phyloP scores from a whole-genome alignment of 2,113 vertebrate species.

The Lepus europaeus region DNA sequence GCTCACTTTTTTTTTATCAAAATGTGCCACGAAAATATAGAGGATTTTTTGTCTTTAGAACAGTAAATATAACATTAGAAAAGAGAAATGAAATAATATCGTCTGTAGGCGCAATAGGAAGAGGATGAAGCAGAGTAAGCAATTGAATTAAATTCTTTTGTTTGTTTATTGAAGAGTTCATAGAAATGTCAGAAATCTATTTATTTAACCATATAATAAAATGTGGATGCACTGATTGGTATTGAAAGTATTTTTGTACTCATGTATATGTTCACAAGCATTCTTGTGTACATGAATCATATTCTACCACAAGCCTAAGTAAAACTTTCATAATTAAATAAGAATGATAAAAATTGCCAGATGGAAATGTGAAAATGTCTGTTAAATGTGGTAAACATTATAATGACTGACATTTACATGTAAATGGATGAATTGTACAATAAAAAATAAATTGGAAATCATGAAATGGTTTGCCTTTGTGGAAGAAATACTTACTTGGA shows the following conservation, averaged over 20 bases:
- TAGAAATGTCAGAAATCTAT: not conserved
- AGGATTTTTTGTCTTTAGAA: not conserved
- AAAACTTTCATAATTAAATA: slow-evolving; percentile 9
- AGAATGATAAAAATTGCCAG: not conserved
- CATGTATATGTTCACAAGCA: not conserved
- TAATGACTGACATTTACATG: not conserved
- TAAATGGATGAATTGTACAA: not conserved
- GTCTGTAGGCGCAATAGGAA: not conserved
- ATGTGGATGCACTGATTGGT: not conserved
- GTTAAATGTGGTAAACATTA: not conserved
- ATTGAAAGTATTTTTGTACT: not conserved
- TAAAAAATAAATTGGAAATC: not conserved
- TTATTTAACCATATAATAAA: not conserved
- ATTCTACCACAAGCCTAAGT: not conserved
- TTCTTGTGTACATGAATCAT: not conserved
- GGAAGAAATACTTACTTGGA: not conserved
- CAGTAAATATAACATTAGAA: not conserved
- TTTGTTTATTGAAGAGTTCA: not conserved
- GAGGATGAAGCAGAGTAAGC: not conserved
- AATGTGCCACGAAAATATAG: not conserved
- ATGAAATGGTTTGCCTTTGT: slow-evolving; percentile 10
- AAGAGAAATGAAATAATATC: not conserved
- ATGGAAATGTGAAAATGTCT: not conserved
- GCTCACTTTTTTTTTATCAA: not conserved
- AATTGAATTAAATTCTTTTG: not conserved